Percentiles rank a stretch among this genome's conserved stretches.
These are phyloP conservation scores for Palloptera scutellata DNA, from an alignment of 2,888 invertebrate species.

Conservation along the genomic window DNA sequence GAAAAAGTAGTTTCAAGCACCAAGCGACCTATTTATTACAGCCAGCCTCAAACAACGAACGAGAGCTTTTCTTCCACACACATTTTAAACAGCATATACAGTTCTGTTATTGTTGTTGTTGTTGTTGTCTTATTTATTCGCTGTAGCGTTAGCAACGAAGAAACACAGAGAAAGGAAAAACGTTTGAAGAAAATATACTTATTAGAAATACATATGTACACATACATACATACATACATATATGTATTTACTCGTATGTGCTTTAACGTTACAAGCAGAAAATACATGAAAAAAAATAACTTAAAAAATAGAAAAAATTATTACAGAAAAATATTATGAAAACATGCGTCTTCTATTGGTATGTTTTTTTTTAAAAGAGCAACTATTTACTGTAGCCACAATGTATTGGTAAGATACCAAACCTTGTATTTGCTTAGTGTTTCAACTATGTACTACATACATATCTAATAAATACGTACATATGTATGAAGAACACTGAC, in stretches of 20 bases:
- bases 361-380: no score
- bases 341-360: no score
- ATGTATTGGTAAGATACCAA: no score
- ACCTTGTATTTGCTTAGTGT: no score
- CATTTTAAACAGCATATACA: not conserved
- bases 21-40: constrained; percentile 6
- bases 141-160: not conserved
- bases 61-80: not conserved
- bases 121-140: not conserved
- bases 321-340: no score
- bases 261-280: constrained; percentile 1
- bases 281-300: no score
- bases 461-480: no score
- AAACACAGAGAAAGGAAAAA: not conserved
- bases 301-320: no score
- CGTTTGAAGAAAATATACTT: not conserved
- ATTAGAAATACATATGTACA: constrained; percentile 1
- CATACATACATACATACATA: constrained; percentile 1
- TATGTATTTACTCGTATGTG: not conserved
- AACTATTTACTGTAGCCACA: no score
- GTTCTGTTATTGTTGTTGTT: not conserved
- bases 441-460: no score
- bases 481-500: no score
- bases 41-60: not conserved
- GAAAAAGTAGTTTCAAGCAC: constrained; percentile 10